Evolutionary conservation across 2,797 vertebrate genomes (phyloP), one percentile per base, ranked within the genome.

Genomic region (Spinus pinus): DNA sequence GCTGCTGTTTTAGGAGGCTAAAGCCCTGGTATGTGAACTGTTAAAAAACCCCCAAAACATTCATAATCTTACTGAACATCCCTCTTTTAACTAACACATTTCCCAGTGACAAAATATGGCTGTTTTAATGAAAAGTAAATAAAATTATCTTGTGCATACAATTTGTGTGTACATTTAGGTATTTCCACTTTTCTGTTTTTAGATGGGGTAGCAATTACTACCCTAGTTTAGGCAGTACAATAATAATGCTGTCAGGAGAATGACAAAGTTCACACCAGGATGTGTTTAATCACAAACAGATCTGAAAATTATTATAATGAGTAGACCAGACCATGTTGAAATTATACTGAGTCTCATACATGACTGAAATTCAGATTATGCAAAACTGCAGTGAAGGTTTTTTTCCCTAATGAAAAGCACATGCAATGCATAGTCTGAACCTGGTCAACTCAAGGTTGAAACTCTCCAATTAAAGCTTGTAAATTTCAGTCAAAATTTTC

Each of bases 11-110:
- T 50, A 64, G 4, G 46, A 42, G 25, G 24, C 21, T 67, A 51
- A 80, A 64, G 14, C 4, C 30, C 4, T 31, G 8, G 64, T 75
- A 23, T 42, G 12, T 31, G 35, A 79, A 75, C 33, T 23, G 12
- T 42, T 56, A 60, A 33, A 70, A 66, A 64, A 47, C 4, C 2
- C 1, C 9, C 1, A 0, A 35, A 42, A 6, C 1, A 30, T 33
- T 62, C 66, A 42, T 53, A 44, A 57, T 37, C 13, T 88, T 77
- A 62, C 21, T 35, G 12, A 82, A n/a, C 31, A 44, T 27, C 8
- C 6, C 6, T 39, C 15, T 53, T 24, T 58, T 67, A 88, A 86
- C 50, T 69, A 79, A 35, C 12, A 20, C 1, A 1, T 83, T 77
- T 30, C 5, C 8, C 4, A 58, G n/a, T 81, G 24, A 50, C 4